Evolutionary conservation across 2,888 invertebrate species (phyloP), one percentile per base, ranked within the genome.

Genomic region (Shargacucullia verbasci): DNA sequence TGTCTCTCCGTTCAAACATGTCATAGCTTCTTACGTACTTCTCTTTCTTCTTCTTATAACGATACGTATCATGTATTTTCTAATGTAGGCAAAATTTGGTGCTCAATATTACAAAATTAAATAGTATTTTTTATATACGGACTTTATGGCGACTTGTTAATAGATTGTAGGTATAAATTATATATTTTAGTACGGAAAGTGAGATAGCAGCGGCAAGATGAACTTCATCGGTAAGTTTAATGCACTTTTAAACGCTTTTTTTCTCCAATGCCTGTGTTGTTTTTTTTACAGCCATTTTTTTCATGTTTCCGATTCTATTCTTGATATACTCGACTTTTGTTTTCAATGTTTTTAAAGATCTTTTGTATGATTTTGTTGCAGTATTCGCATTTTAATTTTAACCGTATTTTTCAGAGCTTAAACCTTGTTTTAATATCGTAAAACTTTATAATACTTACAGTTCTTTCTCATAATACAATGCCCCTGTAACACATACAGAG

Each of bases 41-140:
- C 81, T 82, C 59, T 79, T 79, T 81, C 84, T 85, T 79, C 82
- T 84, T 85, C 76, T 84, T 84, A 76, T 86, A 88, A 88, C 86
- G 80, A 91, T 84, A 92, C 93, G 93, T 93, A 93, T 92, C 93
- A 93, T 91, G 86, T 88, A 89, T 85, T 86, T 83, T 89, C 82
- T 88, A 88, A 76, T 78, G 76, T 76, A 76, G 83, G 84, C 80
- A 81, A 87, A 87, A 82, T 82, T 91, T 88, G 93, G 93, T 93
- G 93, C 93, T 93, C 92, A 92, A 92, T 80, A 82, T 72, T 67
- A 80, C 65, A 76, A 70, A 77, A 70, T 65, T 76, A 75, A 70
- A 81, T 83, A 85, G 83, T 89, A 88, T 88, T 90, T 92, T 91
- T 90, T 91, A 89, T 88, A 89, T 82, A 76, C 59, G 85, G 83